Evolutionary conservation across 2,797 vertebrate genomes (phyloP).

Genomic region (Arnoldichthys spilopterus): DNA sequence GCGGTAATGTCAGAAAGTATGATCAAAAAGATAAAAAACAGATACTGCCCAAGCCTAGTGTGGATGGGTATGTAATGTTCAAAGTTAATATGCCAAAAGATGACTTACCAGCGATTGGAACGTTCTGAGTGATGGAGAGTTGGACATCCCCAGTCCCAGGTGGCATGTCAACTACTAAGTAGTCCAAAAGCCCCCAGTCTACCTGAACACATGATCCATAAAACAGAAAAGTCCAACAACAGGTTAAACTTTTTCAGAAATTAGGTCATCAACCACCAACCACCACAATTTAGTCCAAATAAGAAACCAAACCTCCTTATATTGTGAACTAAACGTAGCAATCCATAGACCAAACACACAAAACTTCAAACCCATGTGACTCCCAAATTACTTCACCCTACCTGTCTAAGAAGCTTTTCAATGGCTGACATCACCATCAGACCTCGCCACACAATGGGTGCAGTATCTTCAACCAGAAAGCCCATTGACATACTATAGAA

Average conservation of each 20-base stretch:
- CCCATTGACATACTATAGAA: slow-evolving; percentile 95
- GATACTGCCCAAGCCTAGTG: no score
- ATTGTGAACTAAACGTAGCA: background rate
- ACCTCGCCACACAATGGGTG: slow-evolving; percentile 93
- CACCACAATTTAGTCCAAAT: no score
- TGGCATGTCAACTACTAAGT: slow-evolving; percentile 95
- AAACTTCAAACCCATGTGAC: background rate
- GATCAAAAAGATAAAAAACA: no score
- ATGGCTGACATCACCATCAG: slow-evolving; percentile 98
- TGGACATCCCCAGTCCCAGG: slow-evolving; percentile 97
- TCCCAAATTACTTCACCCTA: slow-evolving; percentile 60
- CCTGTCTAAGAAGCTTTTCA: slow-evolving; percentile 91
- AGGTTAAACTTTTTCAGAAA: no score
- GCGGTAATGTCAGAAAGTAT: no score
- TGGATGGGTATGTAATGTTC: no score
- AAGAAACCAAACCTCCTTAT: background rate
- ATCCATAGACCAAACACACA: background rate
- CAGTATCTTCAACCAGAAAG: slow-evolving; percentile 90
- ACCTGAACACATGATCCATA: slow-evolving; percentile 77
- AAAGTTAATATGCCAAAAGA: background rate
- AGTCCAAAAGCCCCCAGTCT: slow-evolving; percentile 93
- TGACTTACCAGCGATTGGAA: slow-evolving; percentile 87
- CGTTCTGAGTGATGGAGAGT: slow-evolving; percentile 91
- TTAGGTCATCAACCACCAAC: background rate
- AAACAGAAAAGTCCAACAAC: slow-evolving; percentile 3